Percentiles rank a stretch among this genome's conserved stretches.
phyloP scores from a whole-genome alignment of 2,113 vertebrate species.

The Cochlearius cochlearius region DNA sequence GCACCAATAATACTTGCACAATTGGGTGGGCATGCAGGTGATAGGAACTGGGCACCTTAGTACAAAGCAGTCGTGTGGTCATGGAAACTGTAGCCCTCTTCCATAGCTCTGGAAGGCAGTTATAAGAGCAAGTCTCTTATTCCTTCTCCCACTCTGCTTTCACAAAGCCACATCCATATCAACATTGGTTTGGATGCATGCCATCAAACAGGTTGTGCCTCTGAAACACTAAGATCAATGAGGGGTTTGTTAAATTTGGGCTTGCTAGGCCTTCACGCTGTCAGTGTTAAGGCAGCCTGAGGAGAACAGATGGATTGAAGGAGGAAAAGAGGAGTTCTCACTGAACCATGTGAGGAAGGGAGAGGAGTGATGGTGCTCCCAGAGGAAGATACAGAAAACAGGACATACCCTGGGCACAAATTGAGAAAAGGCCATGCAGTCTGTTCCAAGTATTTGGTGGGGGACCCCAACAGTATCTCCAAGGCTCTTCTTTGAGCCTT shows the following conservation, averaged over 20 bases:
- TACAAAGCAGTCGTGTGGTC: not conserved
- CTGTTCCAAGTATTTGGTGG: not conserved
- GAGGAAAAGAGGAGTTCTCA: not conserved
- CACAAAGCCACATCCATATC: not conserved
- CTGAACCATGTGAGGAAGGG: not conserved
- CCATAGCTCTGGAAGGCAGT: not conserved
- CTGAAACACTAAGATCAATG: not conserved
- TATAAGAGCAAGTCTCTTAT: conserved; percentile 32
- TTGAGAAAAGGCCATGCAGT: not conserved
- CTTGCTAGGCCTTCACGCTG: not conserved
- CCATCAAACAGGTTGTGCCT: conserved; percentile 30
- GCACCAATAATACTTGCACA: not conserved
- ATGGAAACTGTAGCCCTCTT: not conserved
- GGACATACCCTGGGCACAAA: not conserved
- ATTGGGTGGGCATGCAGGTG: not conserved
- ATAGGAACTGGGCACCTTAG: not conserved
- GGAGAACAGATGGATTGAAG: conserved; percentile 43
- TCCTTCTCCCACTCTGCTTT: conserved; percentile 6
- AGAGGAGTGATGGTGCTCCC: not conserved
- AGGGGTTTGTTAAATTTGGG: conserved; percentile 28
- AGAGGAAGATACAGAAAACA: not conserved
- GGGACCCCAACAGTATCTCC: not conserved
- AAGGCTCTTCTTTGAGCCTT: not conserved
- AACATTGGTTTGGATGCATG: not conserved
- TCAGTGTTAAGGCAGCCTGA: not conserved